phyloP scores from a whole-genome alignment of 2,888 invertebrate genomes.

The Tenthredo notha region DNA sequence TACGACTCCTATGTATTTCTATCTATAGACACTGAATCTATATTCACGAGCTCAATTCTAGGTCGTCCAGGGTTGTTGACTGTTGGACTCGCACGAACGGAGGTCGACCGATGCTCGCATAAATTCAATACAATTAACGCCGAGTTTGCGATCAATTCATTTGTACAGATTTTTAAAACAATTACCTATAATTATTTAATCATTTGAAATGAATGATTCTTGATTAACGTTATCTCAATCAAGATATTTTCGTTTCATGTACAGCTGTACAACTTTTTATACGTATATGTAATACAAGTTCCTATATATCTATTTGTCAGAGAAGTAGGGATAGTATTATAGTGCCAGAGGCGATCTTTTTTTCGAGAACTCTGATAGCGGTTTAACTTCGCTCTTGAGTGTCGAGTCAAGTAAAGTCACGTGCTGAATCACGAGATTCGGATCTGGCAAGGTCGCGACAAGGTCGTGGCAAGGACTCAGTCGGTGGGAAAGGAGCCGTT shows the following conservation, averaged over 20 bases:
- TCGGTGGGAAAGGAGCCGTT: constrained; percentile 32
- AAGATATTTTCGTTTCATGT: not conserved
- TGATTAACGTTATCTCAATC: not conserved
- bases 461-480: constrained; percentile 46
- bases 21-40: constrained; percentile 41
- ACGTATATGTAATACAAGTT: not conserved
- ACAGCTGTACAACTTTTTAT: not conserved
- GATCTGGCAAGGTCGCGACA: constrained; percentile 44
- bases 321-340: not conserved
- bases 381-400: constrained; percentile 32
- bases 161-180: not conserved
- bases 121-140: constrained; percentile 26
- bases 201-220: not conserved
- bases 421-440: constrained; percentile 44
- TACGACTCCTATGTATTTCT: not conserved
- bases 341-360: constrained; percentile 31
- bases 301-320: not conserved
- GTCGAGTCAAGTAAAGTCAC: constrained; percentile 24
- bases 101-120: constrained; percentile 3
- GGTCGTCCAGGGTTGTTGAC: constrained; percentile 45
- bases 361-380: not conserved
- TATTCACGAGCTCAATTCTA: constrained; percentile 34
- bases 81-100: constrained; percentile 14
- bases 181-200: not conserved
- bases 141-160: not conserved